Conservation (phyloP, 1,140 invertebrate species). For the Ericerus pela region DNA sequence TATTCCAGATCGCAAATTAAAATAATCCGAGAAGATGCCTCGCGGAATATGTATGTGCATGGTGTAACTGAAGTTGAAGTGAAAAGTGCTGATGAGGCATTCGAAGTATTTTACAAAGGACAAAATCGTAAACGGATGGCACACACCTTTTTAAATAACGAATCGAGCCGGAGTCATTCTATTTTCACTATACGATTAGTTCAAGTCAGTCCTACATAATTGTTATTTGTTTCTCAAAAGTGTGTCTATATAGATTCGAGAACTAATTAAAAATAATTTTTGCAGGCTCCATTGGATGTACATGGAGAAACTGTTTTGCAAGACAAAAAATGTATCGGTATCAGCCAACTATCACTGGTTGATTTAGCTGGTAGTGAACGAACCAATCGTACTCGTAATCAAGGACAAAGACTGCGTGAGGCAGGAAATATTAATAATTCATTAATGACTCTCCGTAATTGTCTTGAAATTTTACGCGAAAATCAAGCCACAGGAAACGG, state of each 20-base stretch:
- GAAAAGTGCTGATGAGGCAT: slow-evolving; percentile 76
- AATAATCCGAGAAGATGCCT: slow-evolving; percentile 58
- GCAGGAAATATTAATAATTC: slow-evolving; percentile 78
- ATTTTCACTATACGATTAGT: slow-evolving; percentile 85
- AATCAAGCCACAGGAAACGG: slow-evolving; percentile 56
- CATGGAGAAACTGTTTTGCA: slow-evolving; percentile 41
- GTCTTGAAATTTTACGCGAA: slow-evolving; percentile 79
- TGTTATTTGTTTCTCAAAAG: neutral
- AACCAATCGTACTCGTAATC: slow-evolving; percentile 68
- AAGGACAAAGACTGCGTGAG: slow-evolving; percentile 65
- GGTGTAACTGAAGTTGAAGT: slow-evolving; percentile 81
- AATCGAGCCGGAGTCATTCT: slow-evolving; percentile 85
- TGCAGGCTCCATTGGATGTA: slow-evolving; percentile 58
- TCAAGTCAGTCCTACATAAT: slow-evolving; percentile 37
- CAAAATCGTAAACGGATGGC: slow-evolving; percentile 73
- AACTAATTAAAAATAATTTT: neutral
- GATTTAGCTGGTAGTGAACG: slow-evolving; percentile 92
- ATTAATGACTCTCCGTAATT: slow-evolving; percentile 65
- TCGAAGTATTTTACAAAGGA: slow-evolving; percentile 65
- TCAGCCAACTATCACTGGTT: slow-evolving; percentile 80
- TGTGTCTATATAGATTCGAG: neutral
- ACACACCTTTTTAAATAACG: slow-evolving; percentile 74
- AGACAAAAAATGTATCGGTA: slow-evolving; percentile 45
- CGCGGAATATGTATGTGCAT: slow-evolving; percentile 80
- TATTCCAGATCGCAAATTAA: slow-evolving; percentile 29